Base-by-base conservation (phyloP, 2,113 vertebrate species). In the Danio rerio region DNA sequence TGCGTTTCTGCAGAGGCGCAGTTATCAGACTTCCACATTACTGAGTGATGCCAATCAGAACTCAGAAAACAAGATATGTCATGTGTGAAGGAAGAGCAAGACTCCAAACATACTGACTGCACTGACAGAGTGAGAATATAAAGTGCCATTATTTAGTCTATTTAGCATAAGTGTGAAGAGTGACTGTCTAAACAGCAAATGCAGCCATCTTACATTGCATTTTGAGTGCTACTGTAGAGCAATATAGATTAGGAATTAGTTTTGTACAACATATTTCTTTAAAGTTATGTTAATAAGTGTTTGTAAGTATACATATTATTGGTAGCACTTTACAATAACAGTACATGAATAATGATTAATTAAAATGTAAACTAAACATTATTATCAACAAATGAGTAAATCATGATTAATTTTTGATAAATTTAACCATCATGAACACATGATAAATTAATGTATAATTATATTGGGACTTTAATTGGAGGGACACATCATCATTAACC, bases 11-110 rank as follows among this genome's bases (percentile, higher is more conserved):
- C 42, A 40, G 16, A 43, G 18, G 43, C 6, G 5, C 6, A 45
- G 55, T 71, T 11, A 59, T 69, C 47, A 8, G 52, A 42, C 47
- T 62, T 77, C 6, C 8, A 9, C 47, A 52, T 63, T 49, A 49
- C 56, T 52, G 47, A 31, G 61, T 10, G 16, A 78, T 63, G 55
- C 47, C 18, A 58, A 81, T 74, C 80, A 53, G 69, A 40, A 42
- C 9, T 45, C 47, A 15, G 21, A 13, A 55, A 9, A 45, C 52
- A 2, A 74, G 5, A 58, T 8, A 47, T 74, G 21, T 50, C 12
- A 62, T 62, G 45, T 5, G 16, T 50, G 20, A n/a, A 56, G 55
- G 55, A 75, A 77, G 58, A 47, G 31, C 13, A 2, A 63, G 11
- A 63, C 6, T 13, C 13, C 10, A 59, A 18, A 59, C 16, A 13